Evolutionary conservation across 1,140 invertebrate genomes (phyloP), one percentile per base, ranked within the genome.

Genomic region (Drosophila ananassae): DNA sequence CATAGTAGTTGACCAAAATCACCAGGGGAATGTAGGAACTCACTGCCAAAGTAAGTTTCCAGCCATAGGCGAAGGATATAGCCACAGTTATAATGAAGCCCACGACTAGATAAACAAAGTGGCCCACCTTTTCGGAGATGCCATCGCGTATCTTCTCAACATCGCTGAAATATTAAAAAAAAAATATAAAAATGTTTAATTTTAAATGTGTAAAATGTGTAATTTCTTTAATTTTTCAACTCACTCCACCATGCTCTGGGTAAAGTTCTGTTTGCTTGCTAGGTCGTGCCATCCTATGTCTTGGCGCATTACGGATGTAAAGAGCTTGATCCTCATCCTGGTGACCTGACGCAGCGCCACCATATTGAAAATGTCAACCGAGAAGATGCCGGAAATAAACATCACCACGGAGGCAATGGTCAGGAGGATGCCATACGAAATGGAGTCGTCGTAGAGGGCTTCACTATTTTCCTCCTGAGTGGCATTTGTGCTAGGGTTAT

Each of bases 271-370:
- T 24, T 96, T 96, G 48, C 96, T 95, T 94, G 87, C 87, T 2
- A 95, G 95, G 90, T 98, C 98, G 91, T 97, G 98, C 96, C 97
- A 99, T 2, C 95, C 94, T 87, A 98, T 97, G 80, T 98, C 97
- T 91, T 98, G 98, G 37, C 96, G 94, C 13, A 99, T 92, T 0
- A 97, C 94, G 2, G 96, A 94, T 51, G 94, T 93, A 3, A 98
- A 93, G 68, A 97, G 96, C 77, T 93, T 93, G 75, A 94, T 94
- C 34, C 96, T 93, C 41, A 98, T 94, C 56, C 95, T 92, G 25
- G 94, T 94, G 17, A 96, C 95, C 92, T 97, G 94, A 2, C 90
- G 73, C n/a, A 94, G 74, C 1, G 95, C 94, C 3, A 93, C 91
- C 77, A 94, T 93, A 81, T 96, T 96, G 44, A 96, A 94, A 3